Evolutionary conservation across 2,888 invertebrate genomes (phyloP).

Genomic region (Timema cristinae): DNA sequence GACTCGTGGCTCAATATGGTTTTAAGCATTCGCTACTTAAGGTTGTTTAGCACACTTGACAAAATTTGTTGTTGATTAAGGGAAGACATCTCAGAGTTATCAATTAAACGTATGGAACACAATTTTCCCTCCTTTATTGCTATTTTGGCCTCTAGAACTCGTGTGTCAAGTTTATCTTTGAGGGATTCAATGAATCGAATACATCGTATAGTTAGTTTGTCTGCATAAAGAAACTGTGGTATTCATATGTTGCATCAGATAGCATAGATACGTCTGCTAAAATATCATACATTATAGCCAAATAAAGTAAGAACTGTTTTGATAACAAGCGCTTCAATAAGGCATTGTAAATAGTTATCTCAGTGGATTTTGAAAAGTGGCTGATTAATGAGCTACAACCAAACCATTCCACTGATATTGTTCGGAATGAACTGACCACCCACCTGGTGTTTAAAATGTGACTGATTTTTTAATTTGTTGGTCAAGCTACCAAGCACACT

Average conservation of each 20-base stretch:
- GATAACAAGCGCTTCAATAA: conserved; percentile 6
- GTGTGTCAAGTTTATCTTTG: conserved; percentile 12
- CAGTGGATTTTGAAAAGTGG: conserved; percentile 2
- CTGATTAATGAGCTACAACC: conserved; percentile 1
- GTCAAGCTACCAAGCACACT: neutral
- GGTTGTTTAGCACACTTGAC: conserved; percentile 15
- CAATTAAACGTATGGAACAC: conserved; percentile 16
- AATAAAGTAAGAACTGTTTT: conserved; percentile 4
- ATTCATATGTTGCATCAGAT: conserved; percentile 8
- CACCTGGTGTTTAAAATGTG: neutral
- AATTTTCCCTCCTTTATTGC: conserved; percentile 13
- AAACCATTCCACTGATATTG: neutral
- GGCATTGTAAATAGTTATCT: neutral
- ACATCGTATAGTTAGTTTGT: conserved; percentile 16
- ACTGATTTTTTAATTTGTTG: neutral
- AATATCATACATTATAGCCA: conserved; percentile 6
- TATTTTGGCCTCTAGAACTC: conserved; percentile 16
- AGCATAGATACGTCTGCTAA: neutral
- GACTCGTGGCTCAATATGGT: conserved; percentile 1
- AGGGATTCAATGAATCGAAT: conserved; percentile 18
- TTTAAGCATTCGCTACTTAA: conserved; percentile 4
- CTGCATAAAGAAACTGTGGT: neutral
- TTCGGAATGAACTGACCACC: conserved; percentile 2
- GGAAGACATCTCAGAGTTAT: conserved; percentile 11
- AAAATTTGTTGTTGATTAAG: conserved; percentile 13